Evolutionary conservation across 2,113 vertebrate genomes (phyloP).

Genomic region (Pampusana beccarii): DNA sequence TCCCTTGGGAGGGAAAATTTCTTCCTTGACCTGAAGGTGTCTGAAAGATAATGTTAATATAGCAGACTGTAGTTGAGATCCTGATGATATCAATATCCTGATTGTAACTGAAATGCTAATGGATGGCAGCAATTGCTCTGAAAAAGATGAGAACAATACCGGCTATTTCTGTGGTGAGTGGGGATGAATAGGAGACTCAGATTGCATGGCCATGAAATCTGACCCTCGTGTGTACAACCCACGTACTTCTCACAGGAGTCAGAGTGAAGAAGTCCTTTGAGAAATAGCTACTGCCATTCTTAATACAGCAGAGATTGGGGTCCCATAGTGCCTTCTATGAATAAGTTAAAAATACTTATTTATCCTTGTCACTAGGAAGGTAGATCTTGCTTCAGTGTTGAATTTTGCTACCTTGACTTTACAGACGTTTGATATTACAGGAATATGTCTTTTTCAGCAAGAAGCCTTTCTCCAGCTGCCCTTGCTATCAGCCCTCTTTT

Average conservation of each 20-base stretch:
- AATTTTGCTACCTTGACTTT: not conserved
- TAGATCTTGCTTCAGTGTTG: not conserved
- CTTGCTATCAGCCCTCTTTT: not conserved
- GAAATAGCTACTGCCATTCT: not conserved
- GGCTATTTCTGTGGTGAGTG: not conserved
- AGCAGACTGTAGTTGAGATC: not conserved
- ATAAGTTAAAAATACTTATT: not conserved
- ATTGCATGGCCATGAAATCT: not conserved
- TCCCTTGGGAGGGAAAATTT: not conserved
- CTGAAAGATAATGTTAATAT: not conserved
- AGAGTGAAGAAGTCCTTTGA: not conserved
- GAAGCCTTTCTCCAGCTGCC: not conserved
- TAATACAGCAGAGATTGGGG: not conserved
- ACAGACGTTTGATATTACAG: not conserved
- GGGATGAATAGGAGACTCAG: not conserved
- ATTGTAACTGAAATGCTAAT: not conserved
- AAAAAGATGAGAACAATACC: not conserved
- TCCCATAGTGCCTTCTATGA: not conserved
- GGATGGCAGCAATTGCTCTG: not conserved
- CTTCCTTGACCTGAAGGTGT: not conserved
- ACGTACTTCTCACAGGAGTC: accelerated
- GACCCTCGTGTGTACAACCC: not conserved
- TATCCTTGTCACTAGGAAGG: not conserved
- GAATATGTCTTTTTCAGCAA: not conserved
- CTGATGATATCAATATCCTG: not conserved